These are phyloP conservation scores for Dione vanillae DNA, from an alignment of 2,888 invertebrate genomes.

Conservation along the genomic window DNA sequence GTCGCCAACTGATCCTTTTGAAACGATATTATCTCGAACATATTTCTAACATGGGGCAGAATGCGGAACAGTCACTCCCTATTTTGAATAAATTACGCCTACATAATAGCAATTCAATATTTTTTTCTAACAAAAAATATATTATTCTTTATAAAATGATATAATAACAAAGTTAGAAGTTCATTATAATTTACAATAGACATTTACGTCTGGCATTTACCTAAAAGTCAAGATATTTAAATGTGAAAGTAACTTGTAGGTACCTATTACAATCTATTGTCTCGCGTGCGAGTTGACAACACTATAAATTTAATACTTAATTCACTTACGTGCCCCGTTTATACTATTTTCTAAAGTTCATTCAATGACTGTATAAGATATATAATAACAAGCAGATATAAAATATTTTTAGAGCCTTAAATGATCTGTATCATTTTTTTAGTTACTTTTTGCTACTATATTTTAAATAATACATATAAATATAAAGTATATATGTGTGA, in stretches of 20 bases:
- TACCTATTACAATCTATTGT: conserved; percentile 36
- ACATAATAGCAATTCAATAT: conserved; percentile 32
- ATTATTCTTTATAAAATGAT: neutral
- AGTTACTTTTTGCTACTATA: no score
- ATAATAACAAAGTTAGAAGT: conserved; percentile 3
- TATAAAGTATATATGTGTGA: neutral
- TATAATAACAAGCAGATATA: conserved; percentile 26
- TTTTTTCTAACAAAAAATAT: neutral
- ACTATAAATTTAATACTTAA: conserved; percentile 49
- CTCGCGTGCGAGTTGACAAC: conserved; percentile 43
- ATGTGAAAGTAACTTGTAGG: conserved; percentile 42
- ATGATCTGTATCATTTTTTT: no score
- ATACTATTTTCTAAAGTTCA: conserved; percentile 41
- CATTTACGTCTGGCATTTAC: conserved; percentile 38
- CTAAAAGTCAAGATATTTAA: conserved; percentile 48
- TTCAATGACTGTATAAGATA: conserved; percentile 30
- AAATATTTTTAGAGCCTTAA: neutral
- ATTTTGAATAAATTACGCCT: conserved; percentile 76
- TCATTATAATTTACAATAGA: conserved; percentile 10
- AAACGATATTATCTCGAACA: conserved; percentile 76
- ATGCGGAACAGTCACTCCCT: conserved; percentile 60
- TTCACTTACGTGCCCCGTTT: conserved; percentile 46
- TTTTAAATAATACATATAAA: neutral
- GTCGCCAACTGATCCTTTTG: conserved; percentile 73
- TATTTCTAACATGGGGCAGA: conserved; percentile 72